phyloP scores from a whole-genome alignment of 2,113 vertebrate genomes.

The Paedocypris sp. region DNA sequence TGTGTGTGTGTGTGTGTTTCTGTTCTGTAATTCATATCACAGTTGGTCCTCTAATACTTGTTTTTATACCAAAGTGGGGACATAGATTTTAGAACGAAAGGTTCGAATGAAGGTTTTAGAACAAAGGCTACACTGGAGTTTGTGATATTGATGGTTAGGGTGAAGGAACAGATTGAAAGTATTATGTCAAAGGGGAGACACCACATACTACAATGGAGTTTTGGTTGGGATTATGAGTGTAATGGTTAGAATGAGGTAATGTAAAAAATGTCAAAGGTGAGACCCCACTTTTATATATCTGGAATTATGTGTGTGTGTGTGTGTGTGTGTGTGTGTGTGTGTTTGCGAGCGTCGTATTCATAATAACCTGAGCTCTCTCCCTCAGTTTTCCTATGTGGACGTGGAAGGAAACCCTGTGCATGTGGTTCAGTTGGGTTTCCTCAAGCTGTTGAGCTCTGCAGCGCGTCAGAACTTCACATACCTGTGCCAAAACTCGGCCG shows the following conservation, averaged over 20 bases:
- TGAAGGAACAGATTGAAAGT: too few relatives aligned
- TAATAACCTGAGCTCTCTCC: too few relatives aligned
- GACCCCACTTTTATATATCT: conserved; percentile 79
- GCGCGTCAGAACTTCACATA: conserved; percentile 89
- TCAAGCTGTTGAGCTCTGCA: conserved; percentile 83
- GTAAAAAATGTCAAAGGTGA: too few relatives aligned
- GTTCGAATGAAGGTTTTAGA: too few relatives aligned
- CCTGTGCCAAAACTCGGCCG: conserved; percentile 83
- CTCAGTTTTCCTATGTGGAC: conserved; percentile 81
- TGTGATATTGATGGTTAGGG: too few relatives aligned
- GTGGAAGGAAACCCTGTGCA: conserved; percentile 74
- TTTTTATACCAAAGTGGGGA: too few relatives aligned
- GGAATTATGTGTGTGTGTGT: conserved; percentile 8
- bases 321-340: not conserved
- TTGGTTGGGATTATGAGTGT: too few relatives aligned
- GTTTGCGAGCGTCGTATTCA: not conserved
- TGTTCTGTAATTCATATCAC: not conserved
- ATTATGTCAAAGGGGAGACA: too few relatives aligned
- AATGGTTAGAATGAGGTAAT: too few relatives aligned
- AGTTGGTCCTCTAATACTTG: not conserved
- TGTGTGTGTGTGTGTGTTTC: not conserved
- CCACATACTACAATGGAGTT: too few relatives aligned
- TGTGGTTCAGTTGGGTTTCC: conserved; percentile 88
- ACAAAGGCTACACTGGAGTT: too few relatives aligned
- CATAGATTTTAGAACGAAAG: too few relatives aligned